Conservation (phyloP, 2,888 invertebrate genomes). For the Lepidochrysops patricia region DNA sequence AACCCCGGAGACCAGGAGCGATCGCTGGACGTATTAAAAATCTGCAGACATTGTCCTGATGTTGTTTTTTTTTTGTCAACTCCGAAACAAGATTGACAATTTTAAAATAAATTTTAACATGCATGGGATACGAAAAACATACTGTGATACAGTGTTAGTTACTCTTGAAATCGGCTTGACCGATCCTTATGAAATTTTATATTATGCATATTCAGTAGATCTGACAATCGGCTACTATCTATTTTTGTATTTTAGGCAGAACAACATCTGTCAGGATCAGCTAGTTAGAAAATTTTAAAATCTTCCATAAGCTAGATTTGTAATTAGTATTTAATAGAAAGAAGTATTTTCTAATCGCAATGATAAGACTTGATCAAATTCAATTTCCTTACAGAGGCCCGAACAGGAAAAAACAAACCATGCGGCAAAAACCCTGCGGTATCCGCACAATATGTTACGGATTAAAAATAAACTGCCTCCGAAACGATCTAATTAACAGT, state of each 20-base stretch:
- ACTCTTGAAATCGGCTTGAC: too few relatives aligned
- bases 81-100: neutral
- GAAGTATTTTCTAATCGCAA: too few relatives aligned
- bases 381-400: neutral
- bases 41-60: conserved; percentile 45
- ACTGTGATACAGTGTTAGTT: too few relatives aligned
- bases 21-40: conserved; percentile 54
- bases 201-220: too few relatives aligned
- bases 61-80: conserved; percentile 5
- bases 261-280: too few relatives aligned
- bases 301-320: too few relatives aligned
- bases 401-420: neutral
- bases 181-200: too few relatives aligned
- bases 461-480: conserved; percentile 19
- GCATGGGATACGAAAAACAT: neutral
- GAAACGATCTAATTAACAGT: conserved; percentile 36
- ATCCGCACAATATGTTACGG: conserved; percentile 17
- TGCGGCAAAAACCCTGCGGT: conserved; percentile 17
- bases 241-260: too few relatives aligned
- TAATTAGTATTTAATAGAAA: too few relatives aligned
- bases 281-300: too few relatives aligned
- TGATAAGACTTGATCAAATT: too few relatives aligned
- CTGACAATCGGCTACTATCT: too few relatives aligned
- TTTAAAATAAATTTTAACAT: neutral
- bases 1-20: conserved; percentile 38